These are phyloP conservation scores for Catharus ustulatus DNA, from an alignment of 2,797 vertebrate species.

Conservation along the genomic window DNA sequence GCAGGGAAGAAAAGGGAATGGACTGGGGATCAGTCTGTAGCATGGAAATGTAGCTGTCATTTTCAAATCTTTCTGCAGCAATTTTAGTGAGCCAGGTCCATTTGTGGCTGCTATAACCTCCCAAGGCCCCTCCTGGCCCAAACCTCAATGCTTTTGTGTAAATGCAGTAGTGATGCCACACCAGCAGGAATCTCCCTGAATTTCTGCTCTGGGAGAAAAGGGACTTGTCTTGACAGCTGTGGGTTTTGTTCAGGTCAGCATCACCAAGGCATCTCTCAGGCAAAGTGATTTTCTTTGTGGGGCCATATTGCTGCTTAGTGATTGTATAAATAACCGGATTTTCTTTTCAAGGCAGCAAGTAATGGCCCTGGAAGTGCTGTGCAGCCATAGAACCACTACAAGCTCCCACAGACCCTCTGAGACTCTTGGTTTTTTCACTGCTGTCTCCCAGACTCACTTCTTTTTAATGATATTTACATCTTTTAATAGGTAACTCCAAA, in stretches of 20 bases:
- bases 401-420: neutral
- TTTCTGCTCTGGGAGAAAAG: neutral
- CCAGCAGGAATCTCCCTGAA: neutral
- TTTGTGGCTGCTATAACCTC: neutral
- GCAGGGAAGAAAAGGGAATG: neutral
- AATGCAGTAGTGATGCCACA: neutral
- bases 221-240: neutral
- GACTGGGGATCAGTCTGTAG: neutral
- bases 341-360: constrained; percentile 11
- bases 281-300: constrained; percentile 30
- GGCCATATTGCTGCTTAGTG: neutral
- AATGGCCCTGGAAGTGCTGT: neutral
- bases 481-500: constrained; percentile 32
- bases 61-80: neutral
- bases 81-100: neutral
- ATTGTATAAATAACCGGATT: constrained; percentile 49
- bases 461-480: neutral
- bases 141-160: neutral
- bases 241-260: neutral
- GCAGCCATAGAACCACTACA: neutral
- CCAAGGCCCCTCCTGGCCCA: neutral
- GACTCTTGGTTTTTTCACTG: neutral
- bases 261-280: neutral
- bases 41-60: neutral
- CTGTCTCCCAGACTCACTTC: neutral